Percentiles rank a stretch among this genome's conserved stretches.
Evolutionary conservation across 2,888 invertebrate species (phyloP).

Genomic region (Spodoptera picta): DNA sequence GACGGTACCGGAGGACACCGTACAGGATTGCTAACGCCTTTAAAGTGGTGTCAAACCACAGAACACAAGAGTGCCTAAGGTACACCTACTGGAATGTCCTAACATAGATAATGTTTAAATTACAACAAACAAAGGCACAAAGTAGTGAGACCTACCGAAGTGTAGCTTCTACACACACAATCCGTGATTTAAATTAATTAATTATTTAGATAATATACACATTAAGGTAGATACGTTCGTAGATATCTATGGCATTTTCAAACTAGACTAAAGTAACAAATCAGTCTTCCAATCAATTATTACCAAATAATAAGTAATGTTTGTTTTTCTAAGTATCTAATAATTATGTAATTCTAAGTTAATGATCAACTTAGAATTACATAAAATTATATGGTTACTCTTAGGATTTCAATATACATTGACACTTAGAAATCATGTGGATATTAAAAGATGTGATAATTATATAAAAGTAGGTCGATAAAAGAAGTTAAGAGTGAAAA

Average conservation of each 20-base stretch:
- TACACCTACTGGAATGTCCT: constrained; percentile 83
- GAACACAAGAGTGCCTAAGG: constrained; percentile 72
- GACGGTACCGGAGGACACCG: constrained; percentile 14
- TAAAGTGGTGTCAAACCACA: constrained; percentile 37
- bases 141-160: constrained; percentile 76
- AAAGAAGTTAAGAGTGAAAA: constrained; percentile 40
- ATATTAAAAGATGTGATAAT: constrained; percentile 40
- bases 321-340: too few species aligned
- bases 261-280: constrained; percentile 89
- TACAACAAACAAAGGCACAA: constrained; percentile 87
- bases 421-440: constrained; percentile 27
- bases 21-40: constrained; percentile 22
- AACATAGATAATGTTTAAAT: constrained; percentile 70
- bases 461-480: constrained; percentile 19
- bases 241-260: constrained; percentile 87
- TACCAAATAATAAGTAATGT: constrained; percentile 82
- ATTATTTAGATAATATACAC: constrained; percentile 62
- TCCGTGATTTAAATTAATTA: constrained; percentile 74
- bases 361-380: constrained; percentile 73
- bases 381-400: constrained; percentile 49
- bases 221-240: constrained; percentile 75
- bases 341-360: too few species aligned
- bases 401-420: constrained; percentile 51
- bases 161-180: constrained; percentile 79
- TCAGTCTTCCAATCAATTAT: constrained; percentile 86